These are phyloP conservation scores for Paraescarpia echinospica DNA, from an alignment of 1,140 invertebrate species.

Conservation along the genomic window DNA sequence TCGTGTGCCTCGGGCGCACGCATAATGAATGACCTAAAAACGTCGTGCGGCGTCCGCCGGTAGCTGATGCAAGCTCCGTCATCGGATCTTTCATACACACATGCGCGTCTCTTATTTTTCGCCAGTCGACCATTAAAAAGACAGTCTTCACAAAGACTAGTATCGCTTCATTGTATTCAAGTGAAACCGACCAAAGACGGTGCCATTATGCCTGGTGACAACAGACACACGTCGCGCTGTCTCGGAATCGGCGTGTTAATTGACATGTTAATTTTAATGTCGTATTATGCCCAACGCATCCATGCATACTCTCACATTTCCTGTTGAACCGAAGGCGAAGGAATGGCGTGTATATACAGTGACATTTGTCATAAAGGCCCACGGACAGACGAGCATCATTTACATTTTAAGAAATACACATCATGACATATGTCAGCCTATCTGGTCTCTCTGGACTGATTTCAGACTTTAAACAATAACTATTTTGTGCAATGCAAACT, in stretches of 20 bases:
- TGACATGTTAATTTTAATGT: slow-evolving; percentile 6
- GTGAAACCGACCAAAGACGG: background rate
- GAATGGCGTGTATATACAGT: background rate
- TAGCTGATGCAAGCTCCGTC: background rate
- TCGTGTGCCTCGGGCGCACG: background rate
- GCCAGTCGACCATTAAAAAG: background rate
- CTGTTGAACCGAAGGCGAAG: background rate
- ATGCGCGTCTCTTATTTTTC: background rate
- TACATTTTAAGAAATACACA: background rate
- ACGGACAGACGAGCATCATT: background rate
- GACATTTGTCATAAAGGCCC: background rate
- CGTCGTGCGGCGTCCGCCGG: no score
- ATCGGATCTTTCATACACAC: background rate
- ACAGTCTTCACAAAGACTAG: background rate
- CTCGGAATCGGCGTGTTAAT: background rate
- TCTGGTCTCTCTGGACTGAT: no score
- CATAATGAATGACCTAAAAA: background rate
- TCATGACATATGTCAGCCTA: no score
- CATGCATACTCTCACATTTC: background rate
- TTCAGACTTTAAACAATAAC: no score
- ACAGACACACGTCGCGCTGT: background rate
- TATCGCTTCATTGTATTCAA: background rate
- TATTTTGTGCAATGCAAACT: no score
- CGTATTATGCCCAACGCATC: background rate
- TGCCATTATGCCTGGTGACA: background rate